phyloP scores from a whole-genome alignment of 2,888 invertebrate species.

The Drosophila cracens region DNA sequence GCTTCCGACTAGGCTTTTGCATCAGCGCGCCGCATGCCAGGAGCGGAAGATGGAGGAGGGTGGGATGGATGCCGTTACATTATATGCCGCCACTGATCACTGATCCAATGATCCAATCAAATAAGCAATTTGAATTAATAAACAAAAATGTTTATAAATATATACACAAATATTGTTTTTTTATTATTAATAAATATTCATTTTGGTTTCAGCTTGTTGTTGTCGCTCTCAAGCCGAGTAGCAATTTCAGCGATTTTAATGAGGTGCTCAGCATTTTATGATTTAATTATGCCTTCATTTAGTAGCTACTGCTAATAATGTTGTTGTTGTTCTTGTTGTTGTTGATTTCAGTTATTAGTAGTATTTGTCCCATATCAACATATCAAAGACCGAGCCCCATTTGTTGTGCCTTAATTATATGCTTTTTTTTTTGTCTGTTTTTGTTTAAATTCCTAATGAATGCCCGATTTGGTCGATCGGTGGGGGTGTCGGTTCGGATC shows the following conservation, averaged over 20 bases:
- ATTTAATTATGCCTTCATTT: constrained; percentile 78
- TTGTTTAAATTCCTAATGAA: constrained; percentile 76
- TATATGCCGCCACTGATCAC: constrained; percentile 40
- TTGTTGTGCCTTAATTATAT: constrained; percentile 78
- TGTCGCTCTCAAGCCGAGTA: constrained; percentile 72
- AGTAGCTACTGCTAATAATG: constrained; percentile 45
- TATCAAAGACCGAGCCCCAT: constrained; percentile 48
- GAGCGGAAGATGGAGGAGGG: background rate
- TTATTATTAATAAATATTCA: constrained; percentile 60
- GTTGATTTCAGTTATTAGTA: constrained; percentile 41
- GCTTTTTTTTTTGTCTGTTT: constrained; percentile 28
- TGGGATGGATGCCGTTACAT: constrained; percentile 43
- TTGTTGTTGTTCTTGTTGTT: constrained; percentile 33
- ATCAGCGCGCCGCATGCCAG: constrained; percentile 23
- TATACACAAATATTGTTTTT: constrained; percentile 31
- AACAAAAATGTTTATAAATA: constrained; percentile 72
- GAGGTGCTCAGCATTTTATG: constrained; percentile 80
- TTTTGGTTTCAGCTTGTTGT: constrained; percentile 51
- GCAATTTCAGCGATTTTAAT: constrained; percentile 77
- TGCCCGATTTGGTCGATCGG: constrained; percentile 56
- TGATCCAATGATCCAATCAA: constrained; percentile 71
- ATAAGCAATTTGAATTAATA: constrained; percentile 78
- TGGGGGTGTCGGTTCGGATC: constrained; percentile 2
- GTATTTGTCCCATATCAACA: constrained; percentile 69
- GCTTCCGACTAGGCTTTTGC: constrained; percentile 39